Evolutionary conservation across 2,113 vertebrate genomes (phyloP), one percentile per base, ranked within the genome.

Genomic region (Daubentonia madagascariensis): DNA sequence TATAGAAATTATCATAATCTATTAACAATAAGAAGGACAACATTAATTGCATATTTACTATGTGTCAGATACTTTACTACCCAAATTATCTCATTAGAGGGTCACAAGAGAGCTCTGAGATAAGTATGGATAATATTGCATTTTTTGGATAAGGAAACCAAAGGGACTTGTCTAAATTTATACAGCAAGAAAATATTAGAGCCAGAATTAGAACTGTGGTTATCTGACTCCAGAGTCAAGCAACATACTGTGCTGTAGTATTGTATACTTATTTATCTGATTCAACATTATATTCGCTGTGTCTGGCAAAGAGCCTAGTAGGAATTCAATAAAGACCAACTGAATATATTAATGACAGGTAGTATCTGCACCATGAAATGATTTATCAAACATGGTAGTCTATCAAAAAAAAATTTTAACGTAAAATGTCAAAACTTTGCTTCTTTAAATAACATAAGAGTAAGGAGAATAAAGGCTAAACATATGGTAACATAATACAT

Each of bases 401-500:
- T 85, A 37, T 50, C 43, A 83, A 63, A 95, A 57, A 95, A 57
- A 48, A 57, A 65, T 12, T 68, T 57, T 59, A 95, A 67, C 65
- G 28, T 30, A 57, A 37, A 87, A 20, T 80, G 5, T 79, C 45
- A 93, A 94, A 68, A 25, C 22, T 35, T 50, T 93, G 25, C 35
- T 96, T 2, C 72, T 95, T 92, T 86, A 94, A 86, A 78, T 59
- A 76, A 85, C 22, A n/a, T 70, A 94, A 37, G 72, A 95, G 14
- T 12, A 86, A 89, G 40, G 59, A 73, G 54, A 89, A 83, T 43
- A 78, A 84, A 40, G 9, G 13, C 14, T 63, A 65, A 96, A 52
- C 17, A 35, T 14, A 59, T 11, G 32, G 2, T 52, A n/a, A 94
- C 35, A 63, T 37, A 80, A 70, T 65, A 68, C 35, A 45, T 8